These are phyloP conservation scores for Tachina lurida DNA, from an alignment of 2,888 invertebrate species.

Conservation along the genomic window DNA sequence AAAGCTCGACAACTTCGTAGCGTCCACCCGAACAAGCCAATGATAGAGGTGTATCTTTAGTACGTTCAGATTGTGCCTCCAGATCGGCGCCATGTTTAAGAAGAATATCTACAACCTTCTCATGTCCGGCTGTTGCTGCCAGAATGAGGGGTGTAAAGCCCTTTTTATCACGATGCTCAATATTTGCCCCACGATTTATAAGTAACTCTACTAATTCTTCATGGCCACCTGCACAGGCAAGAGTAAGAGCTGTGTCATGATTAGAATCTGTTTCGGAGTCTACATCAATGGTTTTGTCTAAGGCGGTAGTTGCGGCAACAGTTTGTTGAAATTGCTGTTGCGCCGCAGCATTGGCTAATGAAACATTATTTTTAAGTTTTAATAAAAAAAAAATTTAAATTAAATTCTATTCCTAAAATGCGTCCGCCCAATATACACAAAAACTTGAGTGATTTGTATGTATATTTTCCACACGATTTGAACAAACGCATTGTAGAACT, in stretches of 20 bases:
- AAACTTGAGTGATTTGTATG: too few species aligned
- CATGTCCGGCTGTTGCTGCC: conserved; percentile 98
- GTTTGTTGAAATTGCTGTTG: conserved; percentile 81
- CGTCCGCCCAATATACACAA: too few species aligned
- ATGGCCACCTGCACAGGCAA: conserved; percentile 98
- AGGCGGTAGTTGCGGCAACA: conserved; percentile 82
- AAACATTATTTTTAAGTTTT: conserved; percentile 13
- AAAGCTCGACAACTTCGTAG: conserved; percentile 96
- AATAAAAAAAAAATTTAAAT: not conserved
- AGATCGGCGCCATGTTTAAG: conserved; percentile 97
- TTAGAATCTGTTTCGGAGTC: conserved; percentile 99
- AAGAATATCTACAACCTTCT: conserved; percentile 94
- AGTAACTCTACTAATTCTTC: conserved; percentile 97
- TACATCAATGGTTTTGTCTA: conserved; percentile 93
- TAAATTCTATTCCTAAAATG: not conserved
- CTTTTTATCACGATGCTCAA: conserved; percentile 99
- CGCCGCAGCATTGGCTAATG: conserved; percentile 77
- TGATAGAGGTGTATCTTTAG: conserved; percentile 98
- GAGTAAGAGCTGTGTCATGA: conserved; percentile 98
- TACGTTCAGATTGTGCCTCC: conserved; percentile 99
- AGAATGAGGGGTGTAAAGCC: conserved; percentile 98
- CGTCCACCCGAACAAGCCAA: conserved; percentile 98
- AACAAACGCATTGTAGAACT: too few species aligned
- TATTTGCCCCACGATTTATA: conserved; percentile 95
- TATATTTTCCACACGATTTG: too few species aligned